Percentiles rank a stretch among this genome's conserved stretches.
These are phyloP conservation scores for Onthophagus taurus DNA, from an alignment of 1,140 invertebrate genomes.

Conservation along the genomic window DNA sequence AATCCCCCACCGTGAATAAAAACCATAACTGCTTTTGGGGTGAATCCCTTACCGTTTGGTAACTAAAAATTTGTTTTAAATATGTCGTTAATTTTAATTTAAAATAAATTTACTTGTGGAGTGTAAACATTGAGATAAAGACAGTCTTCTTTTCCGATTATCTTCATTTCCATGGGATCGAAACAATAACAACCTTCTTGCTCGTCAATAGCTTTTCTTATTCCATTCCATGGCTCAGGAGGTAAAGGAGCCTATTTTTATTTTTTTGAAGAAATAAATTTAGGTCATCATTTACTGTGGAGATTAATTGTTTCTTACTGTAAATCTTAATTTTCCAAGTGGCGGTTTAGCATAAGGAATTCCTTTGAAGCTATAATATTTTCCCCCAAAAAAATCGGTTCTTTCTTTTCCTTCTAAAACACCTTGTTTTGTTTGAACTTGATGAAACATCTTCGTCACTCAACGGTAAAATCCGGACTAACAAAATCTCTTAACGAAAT, in stretches of 20 bases:
- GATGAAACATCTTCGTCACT: no score
- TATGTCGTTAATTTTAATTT: no score
- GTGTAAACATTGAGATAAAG: slow-evolving; percentile 63
- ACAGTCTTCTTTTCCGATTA: slow-evolving; percentile 55
- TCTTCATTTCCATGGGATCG: background rate
- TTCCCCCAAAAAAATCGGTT: slow-evolving; percentile 41
- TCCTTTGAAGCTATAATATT: slow-evolving; percentile 35
- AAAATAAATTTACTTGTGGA: slow-evolving; percentile 34
- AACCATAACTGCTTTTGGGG: slow-evolving; percentile 41
- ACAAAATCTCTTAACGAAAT: no score
- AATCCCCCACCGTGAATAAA: slow-evolving; percentile 44
- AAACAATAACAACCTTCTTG: slow-evolving; percentile 21
- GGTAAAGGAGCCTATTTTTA: slow-evolving; percentile 50
- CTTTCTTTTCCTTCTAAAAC: slow-evolving; percentile 33
- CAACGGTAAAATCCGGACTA: no score
- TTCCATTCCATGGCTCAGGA: slow-evolving; percentile 42
- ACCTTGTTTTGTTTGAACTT: no score
- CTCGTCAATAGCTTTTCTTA: slow-evolving; percentile 39
- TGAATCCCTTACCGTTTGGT: background rate
- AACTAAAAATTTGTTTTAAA: background rate
- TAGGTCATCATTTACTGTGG: no score
- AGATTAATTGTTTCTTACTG: slow-evolving; percentile 8
- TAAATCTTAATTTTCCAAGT: slow-evolving; percentile 21
- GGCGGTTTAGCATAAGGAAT: slow-evolving; percentile 29
- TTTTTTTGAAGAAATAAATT: no score